Percentiles rank a stretch among this genome's conserved stretches.
These are phyloP conservation scores for Chlorops oryzae DNA, from an alignment of 1,140 invertebrate genomes.

Conservation along the genomic window DNA sequence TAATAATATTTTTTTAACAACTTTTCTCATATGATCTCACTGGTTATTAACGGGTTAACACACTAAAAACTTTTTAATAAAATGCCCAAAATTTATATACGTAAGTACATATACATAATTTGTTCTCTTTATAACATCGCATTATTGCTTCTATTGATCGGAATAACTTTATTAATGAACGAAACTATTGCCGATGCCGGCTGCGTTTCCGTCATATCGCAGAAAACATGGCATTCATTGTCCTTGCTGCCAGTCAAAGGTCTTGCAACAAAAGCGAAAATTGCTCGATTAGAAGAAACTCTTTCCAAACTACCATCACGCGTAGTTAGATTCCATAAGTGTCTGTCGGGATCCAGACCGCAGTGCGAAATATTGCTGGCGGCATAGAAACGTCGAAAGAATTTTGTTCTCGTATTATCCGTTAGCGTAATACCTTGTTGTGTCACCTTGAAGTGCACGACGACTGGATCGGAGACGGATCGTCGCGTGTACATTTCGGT, in stretches of 20 bases:
- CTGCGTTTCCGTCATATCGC: constrained; percentile 87
- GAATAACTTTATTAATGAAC: constrained; percentile 87
- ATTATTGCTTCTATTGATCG: constrained; percentile 35
- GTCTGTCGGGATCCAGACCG: constrained; percentile 82
- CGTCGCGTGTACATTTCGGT: constrained; percentile 59
- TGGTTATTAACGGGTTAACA: no score
- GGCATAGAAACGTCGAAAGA: constrained; percentile 80
- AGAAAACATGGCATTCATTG: constrained; percentile 94
- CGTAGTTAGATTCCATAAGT: constrained; percentile 58
- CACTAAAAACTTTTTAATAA: no score
- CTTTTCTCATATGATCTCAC: no score
- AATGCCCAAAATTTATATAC: no score
- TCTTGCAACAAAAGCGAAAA: constrained; percentile 90
- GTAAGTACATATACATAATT: no score
- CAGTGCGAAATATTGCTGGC: constrained; percentile 83
- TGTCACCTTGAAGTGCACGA: constrained; percentile 94
- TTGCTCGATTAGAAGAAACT: constrained; percentile 53
- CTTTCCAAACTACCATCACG: constrained; percentile 19
- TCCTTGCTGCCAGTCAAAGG: constrained; percentile 65
- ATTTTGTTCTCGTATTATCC: constrained; percentile 79
- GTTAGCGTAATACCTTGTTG: constrained; percentile 90
- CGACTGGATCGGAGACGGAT: constrained; percentile 57
- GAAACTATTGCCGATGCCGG: constrained; percentile 91
- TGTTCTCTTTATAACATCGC: constrained; percentile 17
- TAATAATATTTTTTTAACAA: no score